Conservation (phyloP, 2,113 vertebrate genomes). For the Cyprinodon brontotheroides region DNA sequence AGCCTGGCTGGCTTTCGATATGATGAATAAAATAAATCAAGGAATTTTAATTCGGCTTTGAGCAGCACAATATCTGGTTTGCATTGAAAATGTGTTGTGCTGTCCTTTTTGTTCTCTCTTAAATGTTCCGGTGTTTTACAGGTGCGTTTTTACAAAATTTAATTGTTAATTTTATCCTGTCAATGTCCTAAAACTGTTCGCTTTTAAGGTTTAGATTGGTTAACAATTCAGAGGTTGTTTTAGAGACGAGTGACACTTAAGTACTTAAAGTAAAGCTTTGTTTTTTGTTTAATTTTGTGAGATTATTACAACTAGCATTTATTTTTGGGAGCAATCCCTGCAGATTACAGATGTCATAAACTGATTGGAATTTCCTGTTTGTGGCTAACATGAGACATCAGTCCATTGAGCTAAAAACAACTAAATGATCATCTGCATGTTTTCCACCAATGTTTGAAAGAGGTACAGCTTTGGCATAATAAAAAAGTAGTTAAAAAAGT, state of each 20-base stretch:
- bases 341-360: not conserved
- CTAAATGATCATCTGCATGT: not conserved
- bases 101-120: conserved; percentile 21
- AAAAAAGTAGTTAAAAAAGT: not conserved
- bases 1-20: conserved; percentile 63
- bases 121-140: conserved; percentile 14
- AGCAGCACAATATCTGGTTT: conserved; percentile 53
- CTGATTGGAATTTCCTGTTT: not conserved
- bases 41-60: conserved; percentile 62
- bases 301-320: not conserved
- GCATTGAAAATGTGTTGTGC: conserved; percentile 40
- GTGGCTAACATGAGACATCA: not conserved
- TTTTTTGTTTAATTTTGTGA: not conserved
- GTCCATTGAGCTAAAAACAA: not conserved
- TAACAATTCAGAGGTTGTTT: not conserved
- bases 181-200: not conserved
- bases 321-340: not conserved
- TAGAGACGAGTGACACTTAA: not conserved
- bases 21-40: conserved; percentile 71
- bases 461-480: not conserved
- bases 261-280: not conserved
- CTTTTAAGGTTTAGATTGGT: not conserved
- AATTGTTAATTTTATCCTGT: conserved; percentile 4
- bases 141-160: conserved; percentile 5
- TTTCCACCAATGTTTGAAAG: not conserved